Evolutionary conservation across 1,140 invertebrate genomes (phyloP).

Genomic region (Aleiodes sp.): DNA sequence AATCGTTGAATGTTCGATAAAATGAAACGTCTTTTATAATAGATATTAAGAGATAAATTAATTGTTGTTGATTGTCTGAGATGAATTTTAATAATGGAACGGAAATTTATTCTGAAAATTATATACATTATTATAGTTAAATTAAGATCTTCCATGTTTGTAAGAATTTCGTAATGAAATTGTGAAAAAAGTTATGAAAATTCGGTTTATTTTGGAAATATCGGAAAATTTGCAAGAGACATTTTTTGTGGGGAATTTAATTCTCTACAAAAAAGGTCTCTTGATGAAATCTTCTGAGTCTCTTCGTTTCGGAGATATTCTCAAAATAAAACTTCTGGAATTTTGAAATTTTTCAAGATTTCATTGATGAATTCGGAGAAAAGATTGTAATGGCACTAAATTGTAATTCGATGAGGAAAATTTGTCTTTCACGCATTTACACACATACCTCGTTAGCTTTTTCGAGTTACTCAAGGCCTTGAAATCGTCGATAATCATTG

Average conservation of each 20-base stretch:
- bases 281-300: too few relatives aligned
- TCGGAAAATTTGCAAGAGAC: too few relatives aligned
- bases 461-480: neutral
- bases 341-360: too few relatives aligned
- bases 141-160: neutral
- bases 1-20: slow-evolving; percentile 13
- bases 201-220: too few relatives aligned
- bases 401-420: neutral
- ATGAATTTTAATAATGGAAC: neutral
- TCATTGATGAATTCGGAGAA: too few relatives aligned
- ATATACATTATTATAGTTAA: neutral
- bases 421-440: slow-evolving; percentile 10
- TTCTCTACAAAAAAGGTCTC: too few relatives aligned
- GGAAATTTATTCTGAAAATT: slow-evolving; percentile 2
- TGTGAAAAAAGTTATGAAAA: too few relatives aligned
- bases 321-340: too few relatives aligned
- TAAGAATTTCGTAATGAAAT: neutral
- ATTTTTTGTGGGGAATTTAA: too few relatives aligned
- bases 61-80: slow-evolving; percentile 16
- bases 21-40: slow-evolving; percentile 4
- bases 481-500: neutral
- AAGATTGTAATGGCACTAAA: slow-evolving; percentile 8
- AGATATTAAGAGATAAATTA: neutral
- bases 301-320: too few relatives aligned
- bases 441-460: slow-evolving; percentile 9